These are phyloP conservation scores for Hipposideros larvatus DNA, from an alignment of 2,797 vertebrate genomes.

Conservation along the genomic window DNA sequence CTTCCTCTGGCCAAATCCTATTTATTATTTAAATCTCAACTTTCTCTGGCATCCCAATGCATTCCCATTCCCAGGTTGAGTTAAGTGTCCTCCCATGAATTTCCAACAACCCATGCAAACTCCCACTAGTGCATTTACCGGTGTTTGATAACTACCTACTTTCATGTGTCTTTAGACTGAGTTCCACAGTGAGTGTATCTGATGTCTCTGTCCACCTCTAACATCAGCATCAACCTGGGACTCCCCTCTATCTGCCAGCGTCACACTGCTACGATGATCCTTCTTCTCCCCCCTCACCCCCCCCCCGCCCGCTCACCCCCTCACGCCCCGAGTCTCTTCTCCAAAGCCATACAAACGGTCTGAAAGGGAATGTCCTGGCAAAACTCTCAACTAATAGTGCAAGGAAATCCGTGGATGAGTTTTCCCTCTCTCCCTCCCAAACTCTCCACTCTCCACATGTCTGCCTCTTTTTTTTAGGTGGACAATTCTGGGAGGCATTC, in stretches of 20 bases:
- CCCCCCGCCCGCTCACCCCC: too few relatives aligned
- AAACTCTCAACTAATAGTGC: not conserved
- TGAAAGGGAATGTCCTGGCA: not conserved
- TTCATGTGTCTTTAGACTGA: not conserved
- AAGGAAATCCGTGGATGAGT: too few relatives aligned
- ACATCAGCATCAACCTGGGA: not conserved
- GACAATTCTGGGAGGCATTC: not conserved
- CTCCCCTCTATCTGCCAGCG: not conserved
- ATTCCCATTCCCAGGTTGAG: not conserved
- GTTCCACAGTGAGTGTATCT: not conserved
- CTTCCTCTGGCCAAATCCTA: not conserved
- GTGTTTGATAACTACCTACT: not conserved
- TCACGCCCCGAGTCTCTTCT: not conserved
- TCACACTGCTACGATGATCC: not conserved
- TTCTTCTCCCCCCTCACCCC: too few relatives aligned
- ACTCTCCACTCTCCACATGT: too few relatives aligned
- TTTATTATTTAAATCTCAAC: not conserved
- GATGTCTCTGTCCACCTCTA: not conserved
- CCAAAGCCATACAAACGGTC: not conserved
- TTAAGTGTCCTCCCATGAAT: not conserved
- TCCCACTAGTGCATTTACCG: not conserved
- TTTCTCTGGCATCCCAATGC: not conserved
- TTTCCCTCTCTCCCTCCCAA: not conserved
- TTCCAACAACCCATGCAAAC: not conserved
- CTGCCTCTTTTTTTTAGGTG: not conserved